Evolutionary conservation across 2,113 vertebrate species (phyloP).

Genomic region (Hemibagrus wyckioides): DNA sequence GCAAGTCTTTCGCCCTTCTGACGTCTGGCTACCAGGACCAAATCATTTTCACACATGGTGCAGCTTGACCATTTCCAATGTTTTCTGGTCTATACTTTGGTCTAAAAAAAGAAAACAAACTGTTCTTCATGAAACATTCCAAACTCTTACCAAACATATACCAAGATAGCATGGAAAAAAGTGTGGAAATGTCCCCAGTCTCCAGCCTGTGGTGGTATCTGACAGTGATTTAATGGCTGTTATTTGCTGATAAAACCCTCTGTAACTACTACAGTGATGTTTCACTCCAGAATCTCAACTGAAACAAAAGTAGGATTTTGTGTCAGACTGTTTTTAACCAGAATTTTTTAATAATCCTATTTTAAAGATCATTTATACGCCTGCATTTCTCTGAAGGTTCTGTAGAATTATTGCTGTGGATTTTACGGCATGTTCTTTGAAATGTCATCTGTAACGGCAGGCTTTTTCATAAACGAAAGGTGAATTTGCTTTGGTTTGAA

Average conservation of each 20-base stretch:
- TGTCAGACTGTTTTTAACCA: background rate
- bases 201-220: background rate
- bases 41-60: background rate
- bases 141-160: background rate
- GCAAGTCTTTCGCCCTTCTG: background rate
- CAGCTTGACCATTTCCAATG: background rate
- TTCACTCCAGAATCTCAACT: background rate
- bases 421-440: conserved; percentile 13
- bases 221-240: background rate
- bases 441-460: conserved; percentile 14
- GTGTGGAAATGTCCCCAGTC: background rate
- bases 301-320: background rate
- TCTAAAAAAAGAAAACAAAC: background rate
- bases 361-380: background rate
- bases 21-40: background rate
- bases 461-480: background rate
- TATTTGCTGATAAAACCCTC: too few relatives aligned
- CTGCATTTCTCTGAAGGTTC: background rate
- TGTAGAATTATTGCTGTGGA: conserved; percentile 21
- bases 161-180: background rate
- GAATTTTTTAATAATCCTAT: background rate
- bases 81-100: background rate
- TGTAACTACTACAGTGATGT: background rate
- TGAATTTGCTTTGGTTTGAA: background rate
- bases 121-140: background rate